Base-by-base conservation (phyloP, 2,797 vertebrate genomes). In the Pteronotus mesoamericanus region DNA sequence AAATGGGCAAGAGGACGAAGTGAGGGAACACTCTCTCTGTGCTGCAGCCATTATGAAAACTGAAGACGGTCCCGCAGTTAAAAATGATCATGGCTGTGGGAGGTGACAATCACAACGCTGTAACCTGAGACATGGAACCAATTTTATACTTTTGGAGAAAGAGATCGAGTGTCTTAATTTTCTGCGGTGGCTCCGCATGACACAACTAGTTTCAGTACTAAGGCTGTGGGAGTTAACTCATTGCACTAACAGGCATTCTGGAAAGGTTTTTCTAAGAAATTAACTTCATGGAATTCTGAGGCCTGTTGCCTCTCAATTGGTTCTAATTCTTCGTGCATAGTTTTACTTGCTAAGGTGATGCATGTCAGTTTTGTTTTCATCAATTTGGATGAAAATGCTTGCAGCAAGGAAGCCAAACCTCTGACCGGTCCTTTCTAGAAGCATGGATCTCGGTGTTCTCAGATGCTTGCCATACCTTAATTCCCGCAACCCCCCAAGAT, bases 251-350 rank as follows among this genome's bases (percentile, higher is more conserved):
- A 39, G 68, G 48, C 42, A n/a, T 83, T 69, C 72, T 88, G 72
- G 57, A 78, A 71, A 88, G 29, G 3, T 55, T 94, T 95, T 77
- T 44, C 57, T 74, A 87, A 89, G 92, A 92, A 87, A 75, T 80
- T 68, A 79, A 42, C 80, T 86, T 42, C 16, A 11, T 10, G 32
- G 24, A 83, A 19, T 66, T 19, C 51, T n/a, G 66, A 71, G 22
- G 24, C 32, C 71, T 44, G 3, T 53, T 8, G 1, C 48, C 29
- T 55, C 22, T 87, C 68, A 72, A 46, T 77, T 75, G 59, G 61
- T 86, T 91, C 66, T 94, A 51, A 75, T 55, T 48, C 55, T 57
- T 74, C 83, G n/a, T 87, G 74, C 55, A 12, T 37, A 61, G 39
- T 37, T 94, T 87, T 64, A 37, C 66, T 92, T 78, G 46, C 19